Evolutionary conservation across 2,797 vertebrate species (phyloP), one percentile per base, ranked within the genome.

Genomic region (Erpetoichthys calabaricus): DNA sequence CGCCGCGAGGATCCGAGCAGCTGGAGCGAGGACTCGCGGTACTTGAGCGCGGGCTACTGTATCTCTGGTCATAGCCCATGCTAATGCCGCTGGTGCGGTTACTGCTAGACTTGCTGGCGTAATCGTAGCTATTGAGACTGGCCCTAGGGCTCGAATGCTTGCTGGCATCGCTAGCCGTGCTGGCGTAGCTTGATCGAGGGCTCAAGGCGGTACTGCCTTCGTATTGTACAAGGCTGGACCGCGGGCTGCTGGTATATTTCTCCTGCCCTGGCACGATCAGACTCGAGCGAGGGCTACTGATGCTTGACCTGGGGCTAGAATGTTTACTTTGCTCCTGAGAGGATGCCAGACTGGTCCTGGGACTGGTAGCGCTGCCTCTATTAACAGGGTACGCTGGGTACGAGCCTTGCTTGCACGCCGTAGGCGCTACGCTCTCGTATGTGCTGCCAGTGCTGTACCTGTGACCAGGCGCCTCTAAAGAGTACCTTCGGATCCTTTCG

Each of bases 81-180:
- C 94, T 97, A 81, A 97, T 93, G 65, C 93, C 94, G 73, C 94
- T 97, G 72, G 94, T 96, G 56, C 94, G 92, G 79, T 94, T 91
- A 78, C 94, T 97, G 84, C 91, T 87, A 66, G 91, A 83, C 58
- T 90, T 88, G 75, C 90, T 91, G 65, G 85, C 83, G 74, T 89
- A 86, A 74, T 92, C 91, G 10, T 88, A 90, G 75, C 88, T 88
- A 74, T 85, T 89, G 64, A 94, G 76, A 72, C 92, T 96, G 74
- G 87, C 81, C 67, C 91, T 75, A 3, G 91, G 91, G 67, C 93
- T 93, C 69, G 91, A 95, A 68, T 86, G 89, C 62, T 83, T 93
- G 60, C 88, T 90, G 8, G 84, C 87, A 77, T 88, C 85, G 65
- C 88, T 89, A 70, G 86, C 80, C 6, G 85, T 88, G 67, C 88